Evolutionary conservation across 2,113 vertebrate species (phyloP).

Genomic region (Podarcis cretensis): DNA sequence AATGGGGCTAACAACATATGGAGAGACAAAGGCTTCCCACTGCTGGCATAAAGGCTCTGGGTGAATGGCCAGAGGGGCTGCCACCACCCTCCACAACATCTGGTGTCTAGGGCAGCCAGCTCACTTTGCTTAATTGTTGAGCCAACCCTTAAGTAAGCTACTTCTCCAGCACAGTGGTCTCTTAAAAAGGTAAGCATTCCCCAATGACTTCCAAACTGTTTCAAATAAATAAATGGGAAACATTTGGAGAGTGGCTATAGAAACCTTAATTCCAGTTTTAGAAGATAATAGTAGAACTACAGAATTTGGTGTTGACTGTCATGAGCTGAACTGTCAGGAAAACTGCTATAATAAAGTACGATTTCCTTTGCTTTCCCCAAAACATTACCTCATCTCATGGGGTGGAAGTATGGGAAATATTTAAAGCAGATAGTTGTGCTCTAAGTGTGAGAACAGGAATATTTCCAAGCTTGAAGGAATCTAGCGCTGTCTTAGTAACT

Average conservation of each 20-base stretch:
- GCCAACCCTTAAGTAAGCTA: background rate
- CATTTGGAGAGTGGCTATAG: background rate
- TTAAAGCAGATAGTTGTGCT: constrained; percentile 50
- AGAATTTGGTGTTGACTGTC: background rate
- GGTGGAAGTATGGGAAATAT: background rate
- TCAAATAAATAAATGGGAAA: background rate
- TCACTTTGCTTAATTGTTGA: background rate
- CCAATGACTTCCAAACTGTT: constrained; percentile 45
- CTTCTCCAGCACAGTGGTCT: constrained; percentile 9
- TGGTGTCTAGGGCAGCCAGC: background rate
- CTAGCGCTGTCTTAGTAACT: constrained; percentile 55
- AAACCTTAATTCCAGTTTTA: background rate
- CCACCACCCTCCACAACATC: background rate
- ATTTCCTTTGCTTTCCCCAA: constrained; percentile 7
- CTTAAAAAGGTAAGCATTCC: constrained; percentile 53
- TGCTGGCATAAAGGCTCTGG: background rate
- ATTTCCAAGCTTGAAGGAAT: constrained; percentile 59
- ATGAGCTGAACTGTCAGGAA: background rate
- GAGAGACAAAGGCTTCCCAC: background rate
- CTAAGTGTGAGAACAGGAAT: constrained; percentile 36
- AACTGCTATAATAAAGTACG: background rate
- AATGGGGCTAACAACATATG: background rate
- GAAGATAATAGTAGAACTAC: constrained; percentile 21
- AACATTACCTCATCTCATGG: constrained; percentile 24
- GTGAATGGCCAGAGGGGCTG: background rate